Evolutionary conservation across 2,797 vertebrate species (phyloP).

Genomic region (Ceryle rudis): DNA sequence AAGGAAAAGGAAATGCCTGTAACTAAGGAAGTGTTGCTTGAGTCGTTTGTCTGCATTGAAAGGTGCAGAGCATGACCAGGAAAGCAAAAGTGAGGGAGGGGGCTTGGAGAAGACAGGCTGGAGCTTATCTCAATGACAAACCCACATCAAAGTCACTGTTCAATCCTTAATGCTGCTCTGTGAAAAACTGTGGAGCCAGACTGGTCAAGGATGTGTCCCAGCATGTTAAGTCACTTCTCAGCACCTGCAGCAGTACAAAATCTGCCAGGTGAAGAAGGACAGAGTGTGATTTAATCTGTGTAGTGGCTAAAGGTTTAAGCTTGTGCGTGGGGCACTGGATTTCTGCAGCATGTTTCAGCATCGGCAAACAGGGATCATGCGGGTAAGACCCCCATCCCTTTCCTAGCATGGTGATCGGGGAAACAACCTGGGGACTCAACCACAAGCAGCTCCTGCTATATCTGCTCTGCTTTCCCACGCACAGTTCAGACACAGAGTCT

Average conservation of each 20-base stretch:
- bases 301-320: background rate
- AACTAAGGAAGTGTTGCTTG: background rate
- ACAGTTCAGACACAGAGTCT: background rate
- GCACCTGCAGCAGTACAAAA: background rate
- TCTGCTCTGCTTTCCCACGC: background rate
- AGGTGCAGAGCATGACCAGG: background rate
- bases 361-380: rapidly evolving
- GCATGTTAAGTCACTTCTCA: background rate
- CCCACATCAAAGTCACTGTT: background rate
- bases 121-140: background rate
- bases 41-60: background rate
- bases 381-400: rapidly evolving
- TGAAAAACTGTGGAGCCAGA: background rate
- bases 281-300: background rate
- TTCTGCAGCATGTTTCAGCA: background rate
- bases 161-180: background rate
- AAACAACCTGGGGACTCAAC: background rate
- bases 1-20: background rate
- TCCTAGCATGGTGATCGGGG: background rate
- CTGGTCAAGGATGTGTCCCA: background rate
- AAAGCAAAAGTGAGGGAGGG: background rate
- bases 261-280: background rate
- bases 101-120: background rate
- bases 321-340: rapidly evolving
- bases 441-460: rapidly evolving